Base-by-base conservation (phyloP, 2,797 vertebrate species). In the Liasis olivaceus region DNA sequence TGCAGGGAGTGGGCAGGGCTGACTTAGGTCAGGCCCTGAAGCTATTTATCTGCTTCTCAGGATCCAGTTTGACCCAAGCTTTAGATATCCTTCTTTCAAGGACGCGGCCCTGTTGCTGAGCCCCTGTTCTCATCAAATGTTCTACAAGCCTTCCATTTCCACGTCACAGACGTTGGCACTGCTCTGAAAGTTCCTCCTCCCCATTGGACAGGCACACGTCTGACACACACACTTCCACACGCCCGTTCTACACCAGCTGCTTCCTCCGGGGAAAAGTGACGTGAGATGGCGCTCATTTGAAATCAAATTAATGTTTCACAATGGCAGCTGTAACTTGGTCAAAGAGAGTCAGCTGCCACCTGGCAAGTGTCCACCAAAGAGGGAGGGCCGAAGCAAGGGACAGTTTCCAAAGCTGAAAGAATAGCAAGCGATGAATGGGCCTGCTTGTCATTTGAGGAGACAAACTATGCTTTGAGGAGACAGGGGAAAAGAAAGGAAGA, bases 221-320 rank as follows among this genome's bases (percentile, higher is more conserved):
- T 28, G 8, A 3, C 47, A n/a, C 28, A 9, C 24, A 4, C 17
- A 14, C 51, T 88, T 92, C 89, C 15, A 11, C 63, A 60, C 4
- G 62, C 86, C 51, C 85, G 42, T 84, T 62, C 24, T 54, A 20
- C 85, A 77, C 72, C 72, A 90, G 72, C 89, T 88, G 85, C 89
- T 60, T 59, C 56, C 56, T 47, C 69, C 24, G 64, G 36, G 62
- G 66, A 59, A 90, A 60, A 3, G 26, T 56, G 72, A 92, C 59
- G 91, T 59, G 62, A 20, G 72, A 59, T 36, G 51, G 69, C 22
- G 13, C 86, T 90, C 58, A 54, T 85, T 88, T 85, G 89, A 94
- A 94, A 85, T 90, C 85, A 92, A 94, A 94, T 90, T 92, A 94
- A 90, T 85, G 90, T 94, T 94, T 90, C 89, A 92, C 89, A 90